Conservation (phyloP, 2,888 invertebrate species). For the Agriopis marginaria region DNA sequence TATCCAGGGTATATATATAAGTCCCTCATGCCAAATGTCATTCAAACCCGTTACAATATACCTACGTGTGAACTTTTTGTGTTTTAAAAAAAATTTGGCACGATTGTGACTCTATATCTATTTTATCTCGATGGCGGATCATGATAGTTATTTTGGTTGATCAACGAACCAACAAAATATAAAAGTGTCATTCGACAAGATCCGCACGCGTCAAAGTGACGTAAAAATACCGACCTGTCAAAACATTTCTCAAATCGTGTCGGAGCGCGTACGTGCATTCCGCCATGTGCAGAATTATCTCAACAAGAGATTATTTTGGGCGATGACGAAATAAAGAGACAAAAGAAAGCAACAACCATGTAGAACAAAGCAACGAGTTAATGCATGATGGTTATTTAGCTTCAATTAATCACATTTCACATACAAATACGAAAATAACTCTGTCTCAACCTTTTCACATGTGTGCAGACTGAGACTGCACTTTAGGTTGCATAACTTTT, state of each 20-base stretch:
- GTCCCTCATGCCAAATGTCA: too few relatives aligned
- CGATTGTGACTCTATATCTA: too few relatives aligned
- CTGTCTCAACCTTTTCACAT: not conserved
- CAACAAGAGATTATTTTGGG: slow-evolving; percentile 28
- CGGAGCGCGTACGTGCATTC: slow-evolving; percentile 28
- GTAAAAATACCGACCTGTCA: slow-evolving; percentile 37
- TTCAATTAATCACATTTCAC: slow-evolving; percentile 4
- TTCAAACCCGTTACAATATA: too few relatives aligned
- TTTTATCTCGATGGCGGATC: too few relatives aligned
- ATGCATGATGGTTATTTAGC: not conserved
- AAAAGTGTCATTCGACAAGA: slow-evolving; percentile 12
- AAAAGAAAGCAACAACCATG: slow-evolving; percentile 24
- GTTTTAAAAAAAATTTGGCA: too few relatives aligned
- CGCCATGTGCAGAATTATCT: slow-evolving; percentile 21
- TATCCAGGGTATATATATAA: too few relatives aligned
- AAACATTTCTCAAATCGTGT: slow-evolving; percentile 24
- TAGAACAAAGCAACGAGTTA: slow-evolving; percentile 1
- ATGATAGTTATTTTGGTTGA: not conserved
- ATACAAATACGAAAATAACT: not conserved
- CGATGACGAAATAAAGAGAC: slow-evolving; percentile 28
- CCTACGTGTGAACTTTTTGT: too few relatives aligned
- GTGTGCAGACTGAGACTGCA: too few relatives aligned
- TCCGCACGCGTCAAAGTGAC: slow-evolving; percentile 29
- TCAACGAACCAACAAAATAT: not conserved
- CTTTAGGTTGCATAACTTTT: too few relatives aligned